Evolutionary conservation across 2,888 invertebrate genomes (phyloP).

Genomic region (Pterobdella sp.): DNA sequence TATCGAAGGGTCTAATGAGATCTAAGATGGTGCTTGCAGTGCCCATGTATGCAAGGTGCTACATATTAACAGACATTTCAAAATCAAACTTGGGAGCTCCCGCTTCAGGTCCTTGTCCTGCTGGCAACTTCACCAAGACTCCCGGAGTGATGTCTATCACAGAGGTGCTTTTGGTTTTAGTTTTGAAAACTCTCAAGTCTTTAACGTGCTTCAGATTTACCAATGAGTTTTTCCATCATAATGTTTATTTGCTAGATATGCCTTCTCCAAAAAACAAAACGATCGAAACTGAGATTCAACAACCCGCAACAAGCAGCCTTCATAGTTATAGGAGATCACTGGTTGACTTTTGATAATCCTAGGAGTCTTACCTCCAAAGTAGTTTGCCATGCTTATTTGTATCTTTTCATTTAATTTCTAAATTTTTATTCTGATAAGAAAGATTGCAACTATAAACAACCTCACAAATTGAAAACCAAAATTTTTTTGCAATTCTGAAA

Average conservation of each 20-base stretch:
- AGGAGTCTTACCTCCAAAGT: neutral
- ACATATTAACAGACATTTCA: conserved; percentile 38
- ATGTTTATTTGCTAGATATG: no score
- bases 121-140: conserved; percentile 42
- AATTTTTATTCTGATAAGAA: neutral
- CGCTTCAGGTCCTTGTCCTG: conserved; percentile 38
- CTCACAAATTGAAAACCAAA: no score
- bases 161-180: conserved; percentile 39
- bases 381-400: neutral
- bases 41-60: conserved; percentile 43
- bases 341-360: neutral
- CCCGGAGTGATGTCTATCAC: conserved; percentile 44
- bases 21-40: conserved; percentile 43
- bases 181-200: no score
- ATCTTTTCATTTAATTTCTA: neutral
- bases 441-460: no score
- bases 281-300: neutral
- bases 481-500: no score
- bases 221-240: no score
- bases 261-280: neutral
- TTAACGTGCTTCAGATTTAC: no score
- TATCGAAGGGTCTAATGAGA: conserved; percentile 40
- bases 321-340: neutral
- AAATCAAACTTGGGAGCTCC: conserved; percentile 41
- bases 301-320: neutral